Evolutionary conservation across 92 coral and sea anemone species (phyloP).

Genomic region (Heteractis magnifica): DNA sequence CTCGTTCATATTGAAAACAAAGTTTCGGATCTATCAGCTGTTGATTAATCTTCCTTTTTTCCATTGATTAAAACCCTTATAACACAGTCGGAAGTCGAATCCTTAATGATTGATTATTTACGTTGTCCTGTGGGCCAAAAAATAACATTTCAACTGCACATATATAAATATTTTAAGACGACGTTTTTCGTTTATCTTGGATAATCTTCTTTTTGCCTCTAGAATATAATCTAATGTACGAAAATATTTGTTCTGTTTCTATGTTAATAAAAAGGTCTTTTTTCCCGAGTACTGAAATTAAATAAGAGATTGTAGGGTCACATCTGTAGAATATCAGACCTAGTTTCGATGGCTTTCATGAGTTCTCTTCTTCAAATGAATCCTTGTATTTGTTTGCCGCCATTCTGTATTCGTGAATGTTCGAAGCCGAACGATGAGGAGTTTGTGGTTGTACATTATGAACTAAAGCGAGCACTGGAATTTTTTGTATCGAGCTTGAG

Average conservation of each 20-base stretch:
- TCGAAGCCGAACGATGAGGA: constrained; percentile 33
- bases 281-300: background rate
- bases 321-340: background rate
- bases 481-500: constrained; percentile 77
- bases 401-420: constrained; percentile 59
- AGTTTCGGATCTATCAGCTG: background rate
- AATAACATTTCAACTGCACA: background rate
- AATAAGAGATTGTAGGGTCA: background rate
- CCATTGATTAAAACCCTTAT: background rate
- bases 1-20: background rate
- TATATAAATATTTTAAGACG: background rate
- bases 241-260: background rate
- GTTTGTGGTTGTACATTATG: constrained; percentile 88
- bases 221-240: background rate
- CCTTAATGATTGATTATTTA: background rate
- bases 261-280: background rate
- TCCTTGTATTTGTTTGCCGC: constrained; percentile 69
- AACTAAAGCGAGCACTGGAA: constrained; percentile 92
- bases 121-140: background rate
- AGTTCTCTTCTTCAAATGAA: constrained; percentile 81
- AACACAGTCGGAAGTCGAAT: background rate
- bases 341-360: background rate
- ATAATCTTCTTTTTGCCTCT: background rate
- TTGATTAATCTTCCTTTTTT: background rate
- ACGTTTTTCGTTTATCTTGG: background rate